These are phyloP conservation scores for Tromatobia lineatoria DNA, from an alignment of 2,888 invertebrate genomes.

Conservation along the genomic window DNA sequence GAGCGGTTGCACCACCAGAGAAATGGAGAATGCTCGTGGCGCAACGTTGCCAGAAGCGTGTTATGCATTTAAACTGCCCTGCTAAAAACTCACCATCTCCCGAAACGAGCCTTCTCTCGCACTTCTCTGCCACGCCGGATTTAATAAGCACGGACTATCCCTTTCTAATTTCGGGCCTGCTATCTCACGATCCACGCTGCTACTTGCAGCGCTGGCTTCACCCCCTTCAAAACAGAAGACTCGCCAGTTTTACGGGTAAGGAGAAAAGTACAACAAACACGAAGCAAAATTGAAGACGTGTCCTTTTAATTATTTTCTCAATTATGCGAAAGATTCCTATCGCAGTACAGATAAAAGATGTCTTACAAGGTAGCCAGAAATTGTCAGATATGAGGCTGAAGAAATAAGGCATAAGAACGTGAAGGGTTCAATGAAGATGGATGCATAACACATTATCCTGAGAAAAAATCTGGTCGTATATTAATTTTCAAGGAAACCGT, in stretches of 20 bases:
- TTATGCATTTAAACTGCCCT: constrained; percentile 81
- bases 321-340: background rate
- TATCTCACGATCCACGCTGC: constrained; percentile 26
- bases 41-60: constrained; percentile 69
- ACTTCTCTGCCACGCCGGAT: constrained; percentile 38
- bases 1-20: constrained; percentile 40
- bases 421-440: background rate
- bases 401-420: background rate
- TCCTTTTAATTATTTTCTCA: background rate
- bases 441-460: too few relatives aligned
- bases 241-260: constrained; percentile 2
- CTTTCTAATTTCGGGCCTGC: constrained; percentile 52
- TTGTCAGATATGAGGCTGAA: background rate
- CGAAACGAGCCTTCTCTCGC: constrained; percentile 43
- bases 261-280: background rate
- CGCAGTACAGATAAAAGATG: background rate
- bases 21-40: constrained; percentile 69
- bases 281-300: background rate
- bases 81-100: constrained; percentile 73
- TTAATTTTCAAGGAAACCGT: too few relatives aligned
- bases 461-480: too few relatives aligned
- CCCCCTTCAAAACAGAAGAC: constrained; percentile 12
- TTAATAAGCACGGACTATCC: constrained; percentile 58
- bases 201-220: constrained; percentile 34
- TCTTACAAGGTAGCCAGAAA: background rate